These are phyloP conservation scores for Rhinolophus ferrumequinum DNA, from an alignment of 2,113 vertebrate species.

Conservation along the genomic window DNA sequence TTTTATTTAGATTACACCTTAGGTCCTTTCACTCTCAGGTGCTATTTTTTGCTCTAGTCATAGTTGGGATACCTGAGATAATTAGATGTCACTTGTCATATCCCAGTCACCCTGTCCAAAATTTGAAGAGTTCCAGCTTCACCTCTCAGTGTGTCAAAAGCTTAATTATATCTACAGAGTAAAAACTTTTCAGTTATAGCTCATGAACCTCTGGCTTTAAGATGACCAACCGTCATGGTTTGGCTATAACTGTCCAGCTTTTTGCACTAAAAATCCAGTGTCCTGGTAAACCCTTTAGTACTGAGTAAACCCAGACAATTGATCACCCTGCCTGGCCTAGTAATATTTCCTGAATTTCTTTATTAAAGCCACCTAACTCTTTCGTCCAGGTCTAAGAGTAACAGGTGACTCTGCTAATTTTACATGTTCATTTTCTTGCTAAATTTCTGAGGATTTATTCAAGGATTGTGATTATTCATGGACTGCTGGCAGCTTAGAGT, in stretches of 20 bases:
- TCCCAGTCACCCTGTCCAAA: background rate
- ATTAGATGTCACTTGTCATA: background rate
- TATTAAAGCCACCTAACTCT: background rate
- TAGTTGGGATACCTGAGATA: background rate
- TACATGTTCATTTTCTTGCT: background rate
- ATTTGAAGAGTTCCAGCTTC: background rate
- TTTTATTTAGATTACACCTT: background rate
- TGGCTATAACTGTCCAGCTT: background rate
- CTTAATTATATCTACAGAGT: constrained; percentile 12
- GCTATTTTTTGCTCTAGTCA: background rate
- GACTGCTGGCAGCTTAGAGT: background rate
- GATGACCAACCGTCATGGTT: background rate
- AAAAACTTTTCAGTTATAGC: background rate
- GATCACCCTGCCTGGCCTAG: background rate
- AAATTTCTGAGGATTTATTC: constrained; percentile 23
- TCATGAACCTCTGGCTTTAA: background rate
- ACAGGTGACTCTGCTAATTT: background rate
- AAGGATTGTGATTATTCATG: background rate
- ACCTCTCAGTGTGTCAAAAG: background rate
- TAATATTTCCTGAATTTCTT: background rate
- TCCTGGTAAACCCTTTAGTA: background rate
- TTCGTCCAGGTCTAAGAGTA: background rate
- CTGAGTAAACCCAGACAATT: background rate
- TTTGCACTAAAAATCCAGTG: background rate
- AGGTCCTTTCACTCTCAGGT: background rate